Evolutionary conservation across 2,113 vertebrate genomes (phyloP), one percentile per base, ranked within the genome.

Genomic region (Anhinga anhinga): DNA sequence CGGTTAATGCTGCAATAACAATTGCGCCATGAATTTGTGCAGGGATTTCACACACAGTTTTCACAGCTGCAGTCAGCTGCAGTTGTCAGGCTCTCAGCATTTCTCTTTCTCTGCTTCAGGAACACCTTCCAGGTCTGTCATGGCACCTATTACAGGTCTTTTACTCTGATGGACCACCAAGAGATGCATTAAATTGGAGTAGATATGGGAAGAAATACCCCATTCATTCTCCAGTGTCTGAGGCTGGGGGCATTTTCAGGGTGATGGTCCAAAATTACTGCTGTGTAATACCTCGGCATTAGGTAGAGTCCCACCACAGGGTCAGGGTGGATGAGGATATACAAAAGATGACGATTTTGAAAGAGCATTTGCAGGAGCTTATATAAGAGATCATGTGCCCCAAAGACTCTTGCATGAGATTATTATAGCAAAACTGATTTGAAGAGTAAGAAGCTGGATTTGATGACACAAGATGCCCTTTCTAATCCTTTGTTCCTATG

Each of bases 381-480:
- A 89, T 77, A 34, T 84, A 86, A 82, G 36, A 72, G 53, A 91
- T 82, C 86, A 56, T 52, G 61, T 2, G 4, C 61, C 47, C 21
- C 76, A 65, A 84, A 81, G 82, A 67, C 42, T 90, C 74, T 80
- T 86, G 59, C 70, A 69, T 67, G 88, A 90, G 80, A 67, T 91
- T 92, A 88, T 93, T 95, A 69, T 21, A 86, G 80, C 65, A 87
- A 82, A 92, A 93, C 56, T 81, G 72, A 86, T 95, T 84, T 96
- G 86, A 91, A 90, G 92, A 82, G 76, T 67, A 74, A 95, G 94
- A 86, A 86, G 53, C 93, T 93, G 76, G 63, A 96, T 96, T 91
- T 95, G 93, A 70, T 95, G 96, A 67, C 85, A 88, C 82, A 62
- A 50, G 88, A 93, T 92, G 86, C 90, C 92, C 95, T 93, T 90